Conservation (phyloP, 2,888 invertebrate genomes). For the Fragum fragum region DNA sequence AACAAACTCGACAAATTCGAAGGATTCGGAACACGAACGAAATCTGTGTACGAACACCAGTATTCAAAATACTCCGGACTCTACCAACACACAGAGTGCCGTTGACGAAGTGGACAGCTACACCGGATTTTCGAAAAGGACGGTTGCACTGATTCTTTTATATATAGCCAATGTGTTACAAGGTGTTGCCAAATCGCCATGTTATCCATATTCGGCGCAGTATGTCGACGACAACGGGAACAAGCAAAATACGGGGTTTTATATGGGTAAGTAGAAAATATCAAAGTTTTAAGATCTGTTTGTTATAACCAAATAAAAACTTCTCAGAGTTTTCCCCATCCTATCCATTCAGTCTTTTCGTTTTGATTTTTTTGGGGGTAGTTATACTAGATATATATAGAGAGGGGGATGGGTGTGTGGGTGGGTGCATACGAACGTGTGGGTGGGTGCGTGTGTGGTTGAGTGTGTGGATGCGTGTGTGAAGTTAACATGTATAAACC, state of each 20-base stretch:
- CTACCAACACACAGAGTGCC: not conserved
- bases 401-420: no score
- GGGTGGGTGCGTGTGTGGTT: no score
- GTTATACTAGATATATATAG: no score
- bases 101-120: not conserved
- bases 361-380: no score
- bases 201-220: conserved; percentile 66
- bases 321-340: no score
- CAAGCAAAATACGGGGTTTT: conserved; percentile 67
- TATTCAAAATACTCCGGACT: not conserved
- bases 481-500: no score
- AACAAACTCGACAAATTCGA: not conserved
- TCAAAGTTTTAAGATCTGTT: no score
- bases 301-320: no score
- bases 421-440: no score
- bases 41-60: conserved; percentile 11
- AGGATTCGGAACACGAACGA: not conserved
- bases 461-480: no score
- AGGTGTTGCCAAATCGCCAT: conserved; percentile 63
- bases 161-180: conserved; percentile 59
- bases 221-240: conserved; percentile 68
- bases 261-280: conserved; percentile 52
- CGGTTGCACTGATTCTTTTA: conserved; percentile 54
- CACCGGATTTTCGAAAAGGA: conserved; percentile 34
- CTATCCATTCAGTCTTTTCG: no score